These are phyloP conservation scores for Epizoanthus rinbou DNA, from an alignment of 92 coral and sea anemone species.

Conservation along the genomic window DNA sequence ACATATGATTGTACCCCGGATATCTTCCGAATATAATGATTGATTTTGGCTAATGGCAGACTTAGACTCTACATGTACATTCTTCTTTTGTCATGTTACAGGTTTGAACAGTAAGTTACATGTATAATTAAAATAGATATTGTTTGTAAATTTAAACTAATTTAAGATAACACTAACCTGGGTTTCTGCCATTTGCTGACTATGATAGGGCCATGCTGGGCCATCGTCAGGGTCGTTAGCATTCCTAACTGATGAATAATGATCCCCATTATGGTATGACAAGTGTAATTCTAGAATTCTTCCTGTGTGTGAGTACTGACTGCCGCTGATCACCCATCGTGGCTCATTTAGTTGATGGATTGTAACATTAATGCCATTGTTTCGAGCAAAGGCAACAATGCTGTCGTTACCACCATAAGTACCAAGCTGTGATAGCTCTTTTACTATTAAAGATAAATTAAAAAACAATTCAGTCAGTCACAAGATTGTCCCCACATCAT, in stretches of 20 bases:
- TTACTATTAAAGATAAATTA: conserved; percentile 56
- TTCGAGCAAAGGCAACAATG: conserved; percentile 94
- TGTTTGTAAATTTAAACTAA: background rate
- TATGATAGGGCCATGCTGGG: conserved; percentile 87
- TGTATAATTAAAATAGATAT: background rate
- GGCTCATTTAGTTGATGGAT: conserved; percentile 97
- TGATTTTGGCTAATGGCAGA: too few relatives aligned
- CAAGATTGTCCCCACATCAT: background rate
- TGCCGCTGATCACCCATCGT: conserved; percentile 92
- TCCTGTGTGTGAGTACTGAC: conserved; percentile 66
- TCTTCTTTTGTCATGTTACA: too few relatives aligned
- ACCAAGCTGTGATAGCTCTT: conserved; percentile 80
- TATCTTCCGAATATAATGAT: too few relatives aligned
- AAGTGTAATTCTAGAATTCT: conserved; percentile 76
- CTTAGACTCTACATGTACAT: too few relatives aligned
- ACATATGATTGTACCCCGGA: too few relatives aligned
- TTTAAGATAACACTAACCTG: conserved; percentile 32
- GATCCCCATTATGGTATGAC: conserved; percentile 96
- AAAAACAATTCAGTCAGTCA: background rate
- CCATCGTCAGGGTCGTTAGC: conserved; percentile 76
- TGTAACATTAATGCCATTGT: conserved; percentile 85
- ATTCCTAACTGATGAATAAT: conserved; percentile 89
- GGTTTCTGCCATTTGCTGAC: conserved; percentile 40
- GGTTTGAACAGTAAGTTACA: too few relatives aligned
- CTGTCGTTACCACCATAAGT: conserved; percentile 95